These are phyloP conservation scores for Sminthurides aquaticus DNA, from an alignment of 2,888 invertebrate genomes.

Conservation along the genomic window DNA sequence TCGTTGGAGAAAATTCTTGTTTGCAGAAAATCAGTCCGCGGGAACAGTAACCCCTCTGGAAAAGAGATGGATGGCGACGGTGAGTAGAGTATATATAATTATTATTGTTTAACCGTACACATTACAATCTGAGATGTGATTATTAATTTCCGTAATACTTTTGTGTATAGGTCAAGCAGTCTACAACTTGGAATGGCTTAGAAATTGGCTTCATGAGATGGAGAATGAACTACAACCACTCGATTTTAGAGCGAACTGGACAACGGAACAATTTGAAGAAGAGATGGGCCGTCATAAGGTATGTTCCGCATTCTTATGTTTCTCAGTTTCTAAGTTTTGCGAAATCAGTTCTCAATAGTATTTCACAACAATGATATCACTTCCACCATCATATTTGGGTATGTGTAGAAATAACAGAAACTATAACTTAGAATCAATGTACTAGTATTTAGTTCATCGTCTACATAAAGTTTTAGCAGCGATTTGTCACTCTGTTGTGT, in stretches of 20 bases:
- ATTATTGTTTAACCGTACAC: neutral
- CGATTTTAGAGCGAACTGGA: slow-evolving; percentile 40
- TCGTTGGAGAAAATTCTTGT: slow-evolving; percentile 39
- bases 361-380: too few species aligned
- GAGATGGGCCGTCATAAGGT: slow-evolving; percentile 39
- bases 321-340: neutral
- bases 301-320: slow-evolving; percentile 2
- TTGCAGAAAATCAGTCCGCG: slow-evolving; percentile 20
- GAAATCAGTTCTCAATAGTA: neutral
- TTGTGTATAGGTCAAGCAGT: slow-evolving; percentile 29
- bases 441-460: too few species aligned
- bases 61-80: neutral
- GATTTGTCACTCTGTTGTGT: too few species aligned
- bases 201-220: slow-evolving; percentile 40
- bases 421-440: too few species aligned
- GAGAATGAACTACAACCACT: slow-evolving; percentile 42
- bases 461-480: too few species aligned
- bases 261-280: slow-evolving; percentile 29
- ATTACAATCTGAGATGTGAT: too few species aligned
- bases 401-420: too few species aligned
- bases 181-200: slow-evolving; percentile 38
- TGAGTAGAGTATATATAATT: neutral
- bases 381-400: too few species aligned
- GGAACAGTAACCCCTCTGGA: neutral
- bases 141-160: too few species aligned